Conservation (phyloP, 2,113 vertebrate genomes). For the Ranitomeya imitator region DNA sequence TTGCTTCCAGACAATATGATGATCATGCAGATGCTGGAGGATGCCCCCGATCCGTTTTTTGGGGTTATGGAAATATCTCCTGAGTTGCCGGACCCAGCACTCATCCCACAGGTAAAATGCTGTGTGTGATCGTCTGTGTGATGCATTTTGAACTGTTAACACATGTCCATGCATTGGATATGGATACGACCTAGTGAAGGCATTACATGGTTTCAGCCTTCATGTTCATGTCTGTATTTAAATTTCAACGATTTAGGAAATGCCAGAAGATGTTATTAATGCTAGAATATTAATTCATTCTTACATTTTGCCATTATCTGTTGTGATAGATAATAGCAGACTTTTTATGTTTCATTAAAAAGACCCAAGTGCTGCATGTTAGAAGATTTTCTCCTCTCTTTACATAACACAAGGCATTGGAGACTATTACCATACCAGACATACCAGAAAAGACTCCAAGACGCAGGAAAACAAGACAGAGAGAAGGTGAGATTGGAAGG, state of each 20-base stretch:
- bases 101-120: conserved; percentile 69
- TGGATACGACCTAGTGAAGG: too few relatives aligned
- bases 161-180: not conserved
- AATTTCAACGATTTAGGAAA: too few relatives aligned
- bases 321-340: too few relatives aligned
- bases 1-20: conserved; percentile 71
- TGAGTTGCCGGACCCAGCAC: conserved; percentile 70
- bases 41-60: conserved; percentile 82
- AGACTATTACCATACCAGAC: conserved; percentile 54
- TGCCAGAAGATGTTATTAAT: too few relatives aligned
- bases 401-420: conserved; percentile 58
- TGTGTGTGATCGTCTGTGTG: not conserved
- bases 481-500: conserved; percentile 16
- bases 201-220: too few relatives aligned
- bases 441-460: conserved; percentile 30
- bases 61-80: conserved; percentile 73
- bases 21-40: conserved; percentile 72
- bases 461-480: conserved; percentile 52
- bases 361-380: not conserved
- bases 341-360: not conserved
- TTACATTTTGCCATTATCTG: too few relatives aligned
- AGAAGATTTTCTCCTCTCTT: not conserved
- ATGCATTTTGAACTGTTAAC: not conserved
- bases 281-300: too few relatives aligned
- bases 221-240: too few relatives aligned